Conservation (phyloP, 2,888 invertebrate genomes). For the Drosophila prostipennis region DNA sequence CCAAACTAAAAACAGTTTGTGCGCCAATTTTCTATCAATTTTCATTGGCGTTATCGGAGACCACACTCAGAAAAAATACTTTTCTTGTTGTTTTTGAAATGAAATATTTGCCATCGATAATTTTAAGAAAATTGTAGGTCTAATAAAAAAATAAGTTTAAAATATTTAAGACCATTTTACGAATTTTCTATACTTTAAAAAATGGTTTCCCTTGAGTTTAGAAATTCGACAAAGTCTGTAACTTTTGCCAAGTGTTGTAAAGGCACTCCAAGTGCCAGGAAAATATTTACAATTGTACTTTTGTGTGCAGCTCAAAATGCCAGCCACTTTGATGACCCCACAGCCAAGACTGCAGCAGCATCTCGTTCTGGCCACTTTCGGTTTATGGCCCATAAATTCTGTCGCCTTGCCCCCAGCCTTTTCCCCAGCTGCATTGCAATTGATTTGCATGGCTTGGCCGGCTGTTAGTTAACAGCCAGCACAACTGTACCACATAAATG, state of each 20-base stretch:
- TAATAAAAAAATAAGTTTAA: too few species aligned
- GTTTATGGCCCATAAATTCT: slow-evolving; percentile 51
- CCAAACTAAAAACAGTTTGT: slow-evolving; percentile 67
- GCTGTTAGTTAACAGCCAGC: slow-evolving; percentile 59
- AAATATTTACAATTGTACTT: slow-evolving; percentile 62
- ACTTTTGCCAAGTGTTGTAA: not conserved
- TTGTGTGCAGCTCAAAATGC: slow-evolving; percentile 45
- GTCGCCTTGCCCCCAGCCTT: slow-evolving; percentile 22
- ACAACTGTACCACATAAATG: slow-evolving; percentile 48
- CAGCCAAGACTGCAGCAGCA: slow-evolving; percentile 20
- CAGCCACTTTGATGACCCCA: slow-evolving; percentile 43
- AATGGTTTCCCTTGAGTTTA: too few species aligned
- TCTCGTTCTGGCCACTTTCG: slow-evolving; percentile 38
- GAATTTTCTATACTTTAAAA: too few species aligned
- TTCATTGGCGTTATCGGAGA: slow-evolving; percentile 23
- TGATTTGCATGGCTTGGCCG: slow-evolving; percentile 37
- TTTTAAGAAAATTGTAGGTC: too few species aligned
- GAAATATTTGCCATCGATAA: too few species aligned
- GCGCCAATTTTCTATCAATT: slow-evolving; percentile 78
- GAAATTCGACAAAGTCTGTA: too few species aligned
- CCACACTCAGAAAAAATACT: not conserved
- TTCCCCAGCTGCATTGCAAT: slow-evolving; percentile 29
- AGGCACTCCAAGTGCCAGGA: slow-evolving; percentile 26
- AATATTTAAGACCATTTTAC: too few species aligned
- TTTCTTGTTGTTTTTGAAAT: too few species aligned